Evolutionary conservation across 2,888 invertebrate species (phyloP).

Genomic region (Capitulum mitella): DNA sequence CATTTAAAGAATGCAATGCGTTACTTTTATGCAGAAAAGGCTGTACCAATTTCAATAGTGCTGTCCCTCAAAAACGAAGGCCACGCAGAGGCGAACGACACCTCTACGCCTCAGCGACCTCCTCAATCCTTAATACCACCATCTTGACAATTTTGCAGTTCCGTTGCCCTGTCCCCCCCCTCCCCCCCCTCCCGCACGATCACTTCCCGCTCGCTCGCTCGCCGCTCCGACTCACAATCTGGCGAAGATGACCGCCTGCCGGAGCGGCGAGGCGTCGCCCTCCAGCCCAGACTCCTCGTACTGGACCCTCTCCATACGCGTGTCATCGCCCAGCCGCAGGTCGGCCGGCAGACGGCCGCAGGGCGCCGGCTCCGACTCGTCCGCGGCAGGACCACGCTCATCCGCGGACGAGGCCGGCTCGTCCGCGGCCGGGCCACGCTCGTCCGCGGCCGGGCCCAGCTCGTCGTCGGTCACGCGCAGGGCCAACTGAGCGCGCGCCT

Average conservation of each 20-base stretch:
- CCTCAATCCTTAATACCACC: no score
- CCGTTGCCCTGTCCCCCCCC: no score
- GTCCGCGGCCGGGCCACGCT: background rate
- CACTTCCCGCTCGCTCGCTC: no score
- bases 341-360: conserved; percentile 45
- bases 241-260: conserved; percentile 70
- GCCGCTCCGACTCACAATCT: conserved; percentile 58
- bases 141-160: no score
- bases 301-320: conserved; percentile 68
- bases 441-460: background rate
- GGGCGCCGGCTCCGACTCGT: background rate
- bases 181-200: no score
- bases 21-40: no score
- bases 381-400: background rate
- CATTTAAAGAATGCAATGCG: no score
- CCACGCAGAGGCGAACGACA: no score
- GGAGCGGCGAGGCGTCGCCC: conserved; percentile 58
- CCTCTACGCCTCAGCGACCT: no score
- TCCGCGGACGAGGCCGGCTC: background rate
- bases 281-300: conserved; percentile 53
- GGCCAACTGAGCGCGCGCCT: background rate
- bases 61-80: no score
- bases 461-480: background rate
- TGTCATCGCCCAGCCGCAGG: conserved; percentile 73
- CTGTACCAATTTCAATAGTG: no score